Evolutionary conservation across 2,797 vertebrate species (phyloP), one percentile per base, ranked within the genome.

Genomic region (Acanthurus tractus): DNA sequence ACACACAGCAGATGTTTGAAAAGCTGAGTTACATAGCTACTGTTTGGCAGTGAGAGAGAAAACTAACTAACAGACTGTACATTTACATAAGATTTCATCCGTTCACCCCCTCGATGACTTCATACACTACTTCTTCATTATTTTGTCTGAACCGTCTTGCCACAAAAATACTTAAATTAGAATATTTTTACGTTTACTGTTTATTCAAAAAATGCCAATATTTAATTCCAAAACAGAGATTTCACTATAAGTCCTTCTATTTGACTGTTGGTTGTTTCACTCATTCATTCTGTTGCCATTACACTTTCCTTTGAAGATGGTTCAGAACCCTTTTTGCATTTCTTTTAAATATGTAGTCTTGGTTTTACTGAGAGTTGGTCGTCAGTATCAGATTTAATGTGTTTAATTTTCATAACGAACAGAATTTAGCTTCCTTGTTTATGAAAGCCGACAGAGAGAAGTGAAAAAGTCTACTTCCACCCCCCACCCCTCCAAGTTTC

Each of bases 401-500:
- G 53, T 66, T 76, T 50, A 22, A 62, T 56, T 68, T 57, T 56
- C 36, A 34, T 48, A 44, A 45, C n/a, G 36, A 40, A 40, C 14
- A 14, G 8, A 69, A n/a, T 45, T 52, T 18, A 63, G 20, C 9
- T 82, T 86, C 74, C 54, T 14, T 70, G 12, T 78, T 76, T 0
- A 40, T 10, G 38, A 81, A 73, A 85, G 63, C 67, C 44, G 70
- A 78, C 46, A 87, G 44, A 52, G 80, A 89, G 86, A 90, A 88
- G 85, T 89, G 84, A 86, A 62, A 86, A 86, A 79, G 10, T n/a
- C 5, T 20, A 8, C 12, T 52, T 67, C 45, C 13, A 29, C 45
- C 23, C 25, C 46, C 18, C 1, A 20, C 74, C 55, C 63, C 49
- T 9, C 29, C 29, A 10, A 8, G 15, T 63, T 70, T 6, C 6